Base-by-base conservation (phyloP, 2,888 invertebrate genomes). In the Thysanoteuthis rhombus region DNA sequence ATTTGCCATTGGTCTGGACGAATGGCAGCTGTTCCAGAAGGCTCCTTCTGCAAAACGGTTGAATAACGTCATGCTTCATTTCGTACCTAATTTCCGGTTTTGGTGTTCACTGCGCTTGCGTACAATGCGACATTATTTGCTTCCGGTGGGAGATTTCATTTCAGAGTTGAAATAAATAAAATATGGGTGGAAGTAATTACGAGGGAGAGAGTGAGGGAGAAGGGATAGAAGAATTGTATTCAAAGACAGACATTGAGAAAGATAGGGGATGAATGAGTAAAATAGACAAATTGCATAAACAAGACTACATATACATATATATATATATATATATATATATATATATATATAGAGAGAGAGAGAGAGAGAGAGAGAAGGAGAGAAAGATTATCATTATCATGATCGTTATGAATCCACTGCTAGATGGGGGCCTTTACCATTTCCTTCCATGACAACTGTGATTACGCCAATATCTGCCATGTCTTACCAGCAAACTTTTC, bases 41-140 rank as follows among this genome's bases (percentile, higher is more conserved):
- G 75, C 36, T 75, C 75, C 75, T 75, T n/a, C 75, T n/a, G 36
- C 36, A 36, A 75, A 75, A 75, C 75, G 75, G 75, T 75, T 75
- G 75, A 75, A 75, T 75, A 75, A 75, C 36, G 75, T 75, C n/a
- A 75, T 75, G 75, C 75, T 75, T 75, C 75, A 75, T 75, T 75
- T 75, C 75, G n/a, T 36, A 75, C n/a, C 75, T 75, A 75, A 75
- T 75, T 75, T 75, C 75, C 75, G 75, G 75, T n/a, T n/a, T 28
- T 75, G n/a, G 75, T 75, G 75, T 75, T 75, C 75, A 75, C 75
- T 75, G 75, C 75, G 75, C 75, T 75, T 75, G 75, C 75, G 75
- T 75, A 75, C 75, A 75, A 75, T 75, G 75, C 75, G 75, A 75
- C 75, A 75, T 75, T 75, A 75, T 75, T 75, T 19, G 75, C 75